Evolutionary conservation across 2,888 invertebrate genomes (phyloP).

Genomic region (Tetrapedia diversipes): DNA sequence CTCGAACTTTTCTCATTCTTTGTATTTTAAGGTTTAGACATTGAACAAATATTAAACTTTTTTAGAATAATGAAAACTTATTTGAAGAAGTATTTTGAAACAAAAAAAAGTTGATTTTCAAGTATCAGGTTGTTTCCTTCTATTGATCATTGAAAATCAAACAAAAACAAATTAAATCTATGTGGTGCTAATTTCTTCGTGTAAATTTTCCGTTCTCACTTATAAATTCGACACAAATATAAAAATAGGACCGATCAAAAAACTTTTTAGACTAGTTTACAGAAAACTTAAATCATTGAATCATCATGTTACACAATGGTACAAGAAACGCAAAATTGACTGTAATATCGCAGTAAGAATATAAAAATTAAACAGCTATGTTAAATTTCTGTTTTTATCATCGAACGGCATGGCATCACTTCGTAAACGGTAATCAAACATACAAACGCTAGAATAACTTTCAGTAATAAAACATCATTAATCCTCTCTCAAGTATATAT

Average conservation of each 20-base stretch:
- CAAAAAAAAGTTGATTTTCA: not conserved
- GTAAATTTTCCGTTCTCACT: conserved; percentile 19
- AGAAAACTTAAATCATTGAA: conserved; percentile 27
- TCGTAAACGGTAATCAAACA: conserved; percentile 28
- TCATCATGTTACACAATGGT: not conserved
- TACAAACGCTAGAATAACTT: conserved; percentile 40
- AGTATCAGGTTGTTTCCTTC: conserved; percentile 39
- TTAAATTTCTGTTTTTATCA: not conserved
- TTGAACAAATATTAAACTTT: not conserved
- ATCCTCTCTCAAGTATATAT: conserved; percentile 25
- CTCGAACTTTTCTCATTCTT: conserved; percentile 15
- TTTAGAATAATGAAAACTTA: not conserved
- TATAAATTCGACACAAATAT: conserved; percentile 5
- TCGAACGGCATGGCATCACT: not conserved
- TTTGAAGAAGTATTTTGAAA: not conserved
- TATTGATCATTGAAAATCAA: not conserved
- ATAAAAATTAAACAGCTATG: conserved; percentile 41
- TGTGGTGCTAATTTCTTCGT: not conserved
- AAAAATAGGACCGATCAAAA: conserved; percentile 18
- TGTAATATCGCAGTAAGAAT: conserved; percentile 18
- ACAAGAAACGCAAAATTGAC: conserved; percentile 23
- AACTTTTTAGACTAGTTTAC: conserved; percentile 34
- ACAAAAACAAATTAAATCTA: not conserved
- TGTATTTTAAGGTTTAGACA: conserved; percentile 22
- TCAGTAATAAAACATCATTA: conserved; percentile 47